Base-by-base conservation (phyloP, 1,140 invertebrate genomes). In the Acyrthosiphon pisum region DNA sequence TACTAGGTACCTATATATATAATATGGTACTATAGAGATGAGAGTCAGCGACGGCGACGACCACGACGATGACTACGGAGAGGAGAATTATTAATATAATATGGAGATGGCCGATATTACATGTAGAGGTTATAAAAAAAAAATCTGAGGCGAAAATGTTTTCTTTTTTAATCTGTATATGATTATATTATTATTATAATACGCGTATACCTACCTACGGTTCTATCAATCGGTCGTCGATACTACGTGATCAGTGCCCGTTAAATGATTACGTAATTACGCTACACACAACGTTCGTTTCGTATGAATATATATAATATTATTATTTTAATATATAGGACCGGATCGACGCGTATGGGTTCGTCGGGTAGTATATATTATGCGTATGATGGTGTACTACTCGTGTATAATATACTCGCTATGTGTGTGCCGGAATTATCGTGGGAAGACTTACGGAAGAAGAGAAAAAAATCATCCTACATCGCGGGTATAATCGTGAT, bases 231-330 rank as follows among this genome's bases (percentile, higher is more conserved):
- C n/a, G 89, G 53, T n/a, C 60, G 60, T n/a, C 60, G 60, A 76
- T 76, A 76, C 60, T 76, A 90, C 35, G 89, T 44, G 89, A 90
- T 90, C 23, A 2, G 53, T 41, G 56, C 89, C 89, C 37, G 89
- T 90, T 46, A 44, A 41, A 56, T 41, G 88, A 53, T 88, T 50
- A n/a, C n/a, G 44, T 37, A 35, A 88, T 88, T 50, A 88, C 2
- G 22, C 22, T 46, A 8, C 83, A 37, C 22, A 81, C 35, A 41
- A 4, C 18, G 86, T 48, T 20, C 14, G 30, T 88, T 46, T 87
- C 30, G 86, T 87, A 22, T 87, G 48, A n/a, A 26, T 6, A 30
- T 86, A 23, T 88, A 18, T n/a, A 18, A 87, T 87, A 87, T 87
- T 48, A 86, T 26, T 44, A 50, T 48, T 8, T 22, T 53, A 53